phyloP scores from a whole-genome alignment of 2,888 invertebrate genomes.

The Pristionchus japonicus region DNA sequence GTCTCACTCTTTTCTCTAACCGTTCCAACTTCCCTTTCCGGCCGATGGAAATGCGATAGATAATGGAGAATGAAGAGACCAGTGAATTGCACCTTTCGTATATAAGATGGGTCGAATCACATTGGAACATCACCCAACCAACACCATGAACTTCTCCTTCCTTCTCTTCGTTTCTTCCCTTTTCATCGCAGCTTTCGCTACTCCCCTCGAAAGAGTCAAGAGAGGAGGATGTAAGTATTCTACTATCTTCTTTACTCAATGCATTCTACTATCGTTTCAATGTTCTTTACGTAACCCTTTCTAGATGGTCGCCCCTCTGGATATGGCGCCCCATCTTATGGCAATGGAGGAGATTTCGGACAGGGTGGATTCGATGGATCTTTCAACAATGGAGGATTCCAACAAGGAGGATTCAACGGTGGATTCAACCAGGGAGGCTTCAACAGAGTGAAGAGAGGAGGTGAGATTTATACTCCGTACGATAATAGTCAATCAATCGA shows the following conservation, averaged over 20 bases:
- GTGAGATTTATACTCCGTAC: too few relatives aligned
- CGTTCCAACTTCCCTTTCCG: not conserved
- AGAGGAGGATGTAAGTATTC: too few relatives aligned
- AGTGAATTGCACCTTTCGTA: not conserved
- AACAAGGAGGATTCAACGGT: not conserved
- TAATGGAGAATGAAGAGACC: not conserved
- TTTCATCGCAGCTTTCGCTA: not conserved
- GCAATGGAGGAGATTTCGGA: not conserved
- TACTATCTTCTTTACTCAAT: too few relatives aligned
- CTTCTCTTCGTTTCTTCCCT: not conserved
- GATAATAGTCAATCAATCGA: too few relatives aligned
- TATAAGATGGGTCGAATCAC: not conserved
- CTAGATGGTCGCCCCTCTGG: not conserved
- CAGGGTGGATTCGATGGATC: not conserved
- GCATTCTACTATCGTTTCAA: too few relatives aligned
- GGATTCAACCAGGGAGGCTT: not conserved
- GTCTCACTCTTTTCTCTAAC: not conserved
- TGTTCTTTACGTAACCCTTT: not conserved
- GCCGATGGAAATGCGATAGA: not conserved
- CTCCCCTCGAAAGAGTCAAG: not conserved
- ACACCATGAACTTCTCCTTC: not conserved
- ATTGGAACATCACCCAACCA: not conserved
- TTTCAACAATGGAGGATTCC: not conserved
- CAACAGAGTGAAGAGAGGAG: too few relatives aligned
- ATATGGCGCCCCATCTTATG: not conserved